These are phyloP conservation scores for Parochlus steinenii DNA, from an alignment of 2,888 invertebrate species.

Conservation along the genomic window DNA sequence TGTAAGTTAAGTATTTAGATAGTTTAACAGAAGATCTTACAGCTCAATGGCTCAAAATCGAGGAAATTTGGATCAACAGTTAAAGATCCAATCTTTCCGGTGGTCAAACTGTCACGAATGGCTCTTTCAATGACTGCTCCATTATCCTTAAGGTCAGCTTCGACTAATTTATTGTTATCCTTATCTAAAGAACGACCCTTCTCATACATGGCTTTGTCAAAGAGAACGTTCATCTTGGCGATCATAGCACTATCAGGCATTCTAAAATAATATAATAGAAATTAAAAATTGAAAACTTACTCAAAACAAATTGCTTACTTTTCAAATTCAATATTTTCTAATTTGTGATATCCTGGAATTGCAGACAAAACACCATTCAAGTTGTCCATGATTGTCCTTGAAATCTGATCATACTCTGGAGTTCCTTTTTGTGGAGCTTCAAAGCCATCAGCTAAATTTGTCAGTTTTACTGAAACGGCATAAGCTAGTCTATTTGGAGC, in stretches of 20 bases:
- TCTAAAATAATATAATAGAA: slow-evolving; percentile 1
- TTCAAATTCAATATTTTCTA: slow-evolving; percentile 52
- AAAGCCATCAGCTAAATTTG: slow-evolving; percentile 62
- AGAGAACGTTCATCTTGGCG: slow-evolving; percentile 56
- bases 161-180: neutral
- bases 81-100: slow-evolving; percentile 60
- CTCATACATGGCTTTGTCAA: slow-evolving; percentile 52
- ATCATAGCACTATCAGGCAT: slow-evolving; percentile 43
- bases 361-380: slow-evolving; percentile 42
- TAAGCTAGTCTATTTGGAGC: slow-evolving; percentile 51
- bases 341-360: slow-evolving; percentile 54
- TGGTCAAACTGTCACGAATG: slow-evolving; percentile 49
- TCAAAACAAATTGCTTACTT: slow-evolving; percentile 34
- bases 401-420: slow-evolving; percentile 53
- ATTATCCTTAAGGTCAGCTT: no score
- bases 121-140: slow-evolving; percentile 35
- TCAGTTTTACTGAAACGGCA: slow-evolving; percentile 53
- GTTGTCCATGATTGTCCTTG: slow-evolving; percentile 44
- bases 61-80: slow-evolving; percentile 68
- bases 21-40: slow-evolving; percentile 35
- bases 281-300: slow-evolving; percentile 9
- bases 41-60: slow-evolving; percentile 49
- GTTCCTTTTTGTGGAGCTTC: slow-evolving; percentile 54
- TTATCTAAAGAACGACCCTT: slow-evolving; percentile 33
- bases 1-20: neutral